Evolutionary conservation across 1,140 invertebrate species (phyloP), one percentile per base, ranked within the genome.

Genomic region (Teleopsis dalmanni): DNA sequence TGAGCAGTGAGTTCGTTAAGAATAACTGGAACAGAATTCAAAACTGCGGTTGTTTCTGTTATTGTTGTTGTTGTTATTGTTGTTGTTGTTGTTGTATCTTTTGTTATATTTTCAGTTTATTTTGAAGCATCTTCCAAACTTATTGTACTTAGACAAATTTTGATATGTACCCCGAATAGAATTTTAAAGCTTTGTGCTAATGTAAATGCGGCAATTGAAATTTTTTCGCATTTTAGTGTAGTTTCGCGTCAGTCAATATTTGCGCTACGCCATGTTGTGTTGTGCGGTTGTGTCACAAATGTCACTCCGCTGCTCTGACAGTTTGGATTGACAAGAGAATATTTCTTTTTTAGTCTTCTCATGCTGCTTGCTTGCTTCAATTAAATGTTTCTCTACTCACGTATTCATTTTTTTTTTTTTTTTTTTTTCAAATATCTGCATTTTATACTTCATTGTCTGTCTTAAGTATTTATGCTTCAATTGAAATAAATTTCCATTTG

Each of bases 401-500:
- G 27, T 43, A 27, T 43, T 29, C 26, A 43, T 11, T 45, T 13
- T 44, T 44, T 44, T 25, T 31, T 44, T 29, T 44, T 14, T 44
- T 3, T 42, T 26, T 38, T 51, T 25, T 42, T 10, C 10, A 46
- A 36, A 35, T 44, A 16, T 33, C 41, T 46, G 21, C 34, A 29
- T 19, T 38, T 53, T 36, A 37, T 44, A n/a, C n/a, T 48, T 14
- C 37, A 33, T 48, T 33, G 29, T 33, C 16, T 18, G 45, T 47
- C 56, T 37, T 38, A 53, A 29, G 51, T 63, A 52, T 61, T 58
- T 63, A 59, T 65, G 62, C 63, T 35, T 19, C 22, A 44, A 48
- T 48, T 48, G 46, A 62, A 65, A 61, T 59, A 62, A 65, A 60
- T 63, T 65, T 60, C 62, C 62, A 65, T 65, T 65, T 62, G 62